These are phyloP conservation scores for Diplosoma virens DNA, from an alignment of 23 tunicate genomes.

Conservation along the genomic window DNA sequence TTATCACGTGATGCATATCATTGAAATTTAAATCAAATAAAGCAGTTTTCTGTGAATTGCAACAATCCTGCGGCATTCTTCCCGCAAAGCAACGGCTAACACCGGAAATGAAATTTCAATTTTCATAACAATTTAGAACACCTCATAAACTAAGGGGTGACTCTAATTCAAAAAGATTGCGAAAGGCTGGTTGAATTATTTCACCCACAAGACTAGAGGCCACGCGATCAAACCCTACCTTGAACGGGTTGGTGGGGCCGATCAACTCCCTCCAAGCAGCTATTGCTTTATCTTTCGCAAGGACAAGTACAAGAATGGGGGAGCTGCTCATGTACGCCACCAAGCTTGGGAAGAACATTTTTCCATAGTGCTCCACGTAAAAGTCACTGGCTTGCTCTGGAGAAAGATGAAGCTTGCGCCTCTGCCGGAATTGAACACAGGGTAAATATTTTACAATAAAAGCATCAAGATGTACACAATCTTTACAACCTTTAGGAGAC, in stretches of 20 bases:
- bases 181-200: too few species aligned
- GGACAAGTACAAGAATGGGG: conserved; percentile 63
- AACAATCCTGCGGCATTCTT: too few species aligned
- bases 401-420: conserved; percentile 82
- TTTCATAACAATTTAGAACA: too few species aligned
- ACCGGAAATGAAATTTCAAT: too few species aligned
- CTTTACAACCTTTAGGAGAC: too few species aligned
- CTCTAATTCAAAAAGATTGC: too few species aligned
- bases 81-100: too few species aligned
- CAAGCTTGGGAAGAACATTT: conserved; percentile 95
- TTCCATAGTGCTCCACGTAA: conserved; percentile 95
- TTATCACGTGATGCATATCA: too few species aligned
- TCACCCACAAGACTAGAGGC: not conserved
- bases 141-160: too few species aligned
- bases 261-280: conserved; percentile 79
- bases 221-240: conserved; percentile 14
- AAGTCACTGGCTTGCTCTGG: conserved; percentile 98
- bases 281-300: conserved; percentile 91
- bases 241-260: conserved; percentile 94
- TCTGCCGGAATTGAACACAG: conserved; percentile 16
- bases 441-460: not conserved
- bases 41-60: too few species aligned
- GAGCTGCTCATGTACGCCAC: conserved; percentile 98
- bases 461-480: not conserved
- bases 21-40: too few species aligned